phyloP scores from a whole-genome alignment of 1,140 invertebrate species.

The Philotrypesis tridentata region DNA sequence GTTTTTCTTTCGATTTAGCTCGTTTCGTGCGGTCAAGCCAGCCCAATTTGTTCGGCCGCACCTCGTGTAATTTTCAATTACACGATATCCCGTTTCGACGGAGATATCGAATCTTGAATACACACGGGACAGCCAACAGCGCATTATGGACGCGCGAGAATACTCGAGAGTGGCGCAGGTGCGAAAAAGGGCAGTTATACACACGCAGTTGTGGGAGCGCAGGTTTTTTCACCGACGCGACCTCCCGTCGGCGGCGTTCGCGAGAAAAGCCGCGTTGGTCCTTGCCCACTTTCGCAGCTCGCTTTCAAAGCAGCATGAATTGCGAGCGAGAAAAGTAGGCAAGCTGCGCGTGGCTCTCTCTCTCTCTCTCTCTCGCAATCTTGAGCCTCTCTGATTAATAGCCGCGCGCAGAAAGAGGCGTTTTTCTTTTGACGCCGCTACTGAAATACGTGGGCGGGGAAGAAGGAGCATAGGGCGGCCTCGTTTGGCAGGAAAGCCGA shows the following conservation, averaged over 20 bases:
- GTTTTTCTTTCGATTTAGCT: conserved; percentile 14
- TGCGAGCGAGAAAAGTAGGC: background rate
- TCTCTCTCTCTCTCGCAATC: too few relatives aligned
- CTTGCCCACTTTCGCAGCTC: conserved; percentile 3
- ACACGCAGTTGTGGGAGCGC: background rate
- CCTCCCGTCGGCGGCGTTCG: background rate
- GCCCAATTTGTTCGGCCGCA: background rate
- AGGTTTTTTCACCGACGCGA: background rate
- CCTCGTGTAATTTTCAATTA: conserved; percentile 44
- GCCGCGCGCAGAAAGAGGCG: background rate
- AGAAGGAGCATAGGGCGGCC: background rate
- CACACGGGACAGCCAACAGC: too few relatives aligned
- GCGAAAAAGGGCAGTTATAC: background rate
- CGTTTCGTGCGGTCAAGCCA: conserved; percentile 7
- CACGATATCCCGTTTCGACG: background rate
- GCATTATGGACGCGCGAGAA: too few relatives aligned
- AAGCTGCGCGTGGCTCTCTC: conserved; percentile 30
- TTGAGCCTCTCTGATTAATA: background rate
- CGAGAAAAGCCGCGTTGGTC: background rate
- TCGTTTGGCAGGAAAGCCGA: background rate
- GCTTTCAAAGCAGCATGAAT: background rate
- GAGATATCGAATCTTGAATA: conserved; percentile 40
- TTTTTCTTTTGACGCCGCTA: conserved; percentile 34
- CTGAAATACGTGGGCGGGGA: background rate
- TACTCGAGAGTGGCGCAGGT: too few relatives aligned